Conservation (phyloP, 1,140 invertebrate species). For the Rhopalosiphum maidis region DNA sequence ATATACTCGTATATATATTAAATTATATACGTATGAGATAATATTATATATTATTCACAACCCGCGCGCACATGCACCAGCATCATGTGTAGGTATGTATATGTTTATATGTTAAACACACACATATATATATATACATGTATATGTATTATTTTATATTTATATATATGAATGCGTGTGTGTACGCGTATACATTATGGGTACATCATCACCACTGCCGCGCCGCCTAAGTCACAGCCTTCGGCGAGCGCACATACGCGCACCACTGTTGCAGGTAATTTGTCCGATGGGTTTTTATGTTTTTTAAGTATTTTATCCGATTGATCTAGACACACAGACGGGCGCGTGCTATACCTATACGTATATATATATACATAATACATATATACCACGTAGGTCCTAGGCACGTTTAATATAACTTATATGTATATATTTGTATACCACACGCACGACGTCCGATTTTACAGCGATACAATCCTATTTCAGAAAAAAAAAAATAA, state of each 20-base stretch:
- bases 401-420: background rate
- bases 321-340: background rate
- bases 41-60: background rate
- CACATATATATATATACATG: too few relatives aligned
- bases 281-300: background rate
- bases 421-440: background rate
- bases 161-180: background rate
- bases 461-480: conserved; percentile 14
- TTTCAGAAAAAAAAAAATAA: background rate
- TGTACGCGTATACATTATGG: background rate
- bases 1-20: background rate
- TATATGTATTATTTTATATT: too few relatives aligned
- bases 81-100: too few relatives aligned
- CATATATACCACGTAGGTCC: background rate
- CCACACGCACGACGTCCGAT: conserved; percentile 1
- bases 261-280: background rate
- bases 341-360: background rate
- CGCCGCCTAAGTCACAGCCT: background rate
- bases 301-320: background rate
- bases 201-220: too few relatives aligned
- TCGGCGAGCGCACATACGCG: too few relatives aligned
- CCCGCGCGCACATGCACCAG: too few relatives aligned
- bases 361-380: too few relatives aligned
- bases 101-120: too few relatives aligned
- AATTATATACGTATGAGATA: background rate